Conservation (phyloP, 2,888 invertebrate species). For the Pelosia muscerda region DNA sequence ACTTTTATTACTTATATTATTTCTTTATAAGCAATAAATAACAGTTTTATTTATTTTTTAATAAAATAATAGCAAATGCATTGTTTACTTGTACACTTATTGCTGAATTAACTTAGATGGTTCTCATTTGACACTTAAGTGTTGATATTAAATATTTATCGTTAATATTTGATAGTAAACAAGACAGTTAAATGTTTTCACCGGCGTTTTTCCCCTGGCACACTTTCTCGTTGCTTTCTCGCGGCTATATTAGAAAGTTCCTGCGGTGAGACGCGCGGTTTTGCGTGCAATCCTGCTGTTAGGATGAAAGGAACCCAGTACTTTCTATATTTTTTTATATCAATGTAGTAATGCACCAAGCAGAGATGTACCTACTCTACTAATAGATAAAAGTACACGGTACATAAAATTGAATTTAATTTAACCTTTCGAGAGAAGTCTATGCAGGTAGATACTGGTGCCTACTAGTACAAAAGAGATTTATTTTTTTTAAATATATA, state of each 20-base stretch:
- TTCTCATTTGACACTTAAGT: not conserved
- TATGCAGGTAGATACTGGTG: no score
- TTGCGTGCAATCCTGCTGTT: slow-evolving; percentile 51
- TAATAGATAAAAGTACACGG: no score
- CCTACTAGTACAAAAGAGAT: no score
- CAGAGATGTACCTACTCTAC: no score
- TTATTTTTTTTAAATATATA: no score
- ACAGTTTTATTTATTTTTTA: no score
- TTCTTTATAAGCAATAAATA: not conserved
- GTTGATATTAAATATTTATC: slow-evolving; percentile 5
- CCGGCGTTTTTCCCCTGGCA: slow-evolving; percentile 67
- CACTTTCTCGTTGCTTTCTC: slow-evolving; percentile 82
- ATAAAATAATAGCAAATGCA: not conserved
- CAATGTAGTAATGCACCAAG: not conserved
- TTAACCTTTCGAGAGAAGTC: no score
- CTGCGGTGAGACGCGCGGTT: slow-evolving; percentile 63
- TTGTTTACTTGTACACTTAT: not conserved
- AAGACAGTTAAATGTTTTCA: slow-evolving; percentile 54
- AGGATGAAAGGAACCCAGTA: slow-evolving; percentile 43
- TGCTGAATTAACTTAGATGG: not conserved
- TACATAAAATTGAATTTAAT: no score
- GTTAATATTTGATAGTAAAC: slow-evolving; percentile 20
- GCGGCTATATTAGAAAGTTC: slow-evolving; percentile 78
- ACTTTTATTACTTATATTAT: not conserved
- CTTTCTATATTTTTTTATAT: slow-evolving; percentile 22